A percentile compares a stretch with the other conserved stretches of the same genome.
phyloP scores from a whole-genome alignment of 2,888 invertebrate species.

The Anoplius nigerrimus region DNA sequence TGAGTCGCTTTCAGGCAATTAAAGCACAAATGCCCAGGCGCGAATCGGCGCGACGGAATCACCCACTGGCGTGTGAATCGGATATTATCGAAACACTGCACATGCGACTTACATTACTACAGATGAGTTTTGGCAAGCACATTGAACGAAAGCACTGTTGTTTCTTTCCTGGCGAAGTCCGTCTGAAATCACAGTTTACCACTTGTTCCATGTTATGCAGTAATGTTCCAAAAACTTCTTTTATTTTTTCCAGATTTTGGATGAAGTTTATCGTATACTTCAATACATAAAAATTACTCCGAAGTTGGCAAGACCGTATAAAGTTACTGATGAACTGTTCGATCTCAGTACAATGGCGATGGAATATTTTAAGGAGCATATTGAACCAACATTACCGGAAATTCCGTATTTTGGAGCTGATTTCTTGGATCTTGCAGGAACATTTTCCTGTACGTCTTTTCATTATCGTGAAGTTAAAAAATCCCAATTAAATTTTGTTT shows the following conservation, averaged over 20 bases:
- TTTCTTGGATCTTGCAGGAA: constrained; percentile 86
- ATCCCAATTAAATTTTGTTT: too few relatives aligned
- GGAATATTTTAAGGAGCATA: constrained; percentile 97
- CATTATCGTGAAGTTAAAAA: not conserved
- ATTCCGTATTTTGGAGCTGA: constrained; percentile 91
- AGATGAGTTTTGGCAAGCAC: constrained; percentile 96
- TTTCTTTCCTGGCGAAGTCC: constrained; percentile 95
- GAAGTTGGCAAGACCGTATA: constrained; percentile 90
- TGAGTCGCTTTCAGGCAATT: constrained; percentile 89
- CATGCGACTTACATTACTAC: constrained; percentile 91
- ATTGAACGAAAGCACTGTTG: constrained; percentile 95
- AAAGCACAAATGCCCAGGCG: constrained; percentile 94
- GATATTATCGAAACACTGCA: constrained; percentile 95
- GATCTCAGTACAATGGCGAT: constrained; percentile 98
- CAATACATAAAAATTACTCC: constrained; percentile 88
- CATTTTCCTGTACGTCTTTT: constrained; percentile 80
- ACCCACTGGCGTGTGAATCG: constrained; percentile 92
- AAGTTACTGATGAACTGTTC: constrained; percentile 95
- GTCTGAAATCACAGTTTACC: constrained; percentile 42
- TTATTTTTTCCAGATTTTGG: constrained; percentile 83
- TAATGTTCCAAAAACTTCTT: not conserved
- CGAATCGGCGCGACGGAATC: constrained; percentile 93
- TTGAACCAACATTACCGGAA: constrained; percentile 92
- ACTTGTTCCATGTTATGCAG: constrained; percentile 11
- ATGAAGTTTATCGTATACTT: constrained; percentile 92